Percentiles rank a stretch among this genome's conserved stretches.
Evolutionary conservation across 2,113 vertebrate genomes (phyloP).

Genomic region (Labeo catla): DNA sequence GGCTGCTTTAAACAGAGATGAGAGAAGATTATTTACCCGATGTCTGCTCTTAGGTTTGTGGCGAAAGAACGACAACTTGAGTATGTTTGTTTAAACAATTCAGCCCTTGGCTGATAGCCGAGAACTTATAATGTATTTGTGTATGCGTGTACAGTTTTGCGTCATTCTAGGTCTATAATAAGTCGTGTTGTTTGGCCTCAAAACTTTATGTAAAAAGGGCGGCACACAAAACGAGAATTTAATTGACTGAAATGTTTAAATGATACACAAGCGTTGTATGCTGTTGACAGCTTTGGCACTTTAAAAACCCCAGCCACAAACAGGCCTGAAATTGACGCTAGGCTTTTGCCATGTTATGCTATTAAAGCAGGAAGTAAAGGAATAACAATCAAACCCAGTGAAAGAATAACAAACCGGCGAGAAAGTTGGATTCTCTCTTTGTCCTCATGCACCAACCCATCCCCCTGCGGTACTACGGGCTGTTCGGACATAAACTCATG

Average conservation of each 20-base stretch:
- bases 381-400: slow-evolving; percentile 49
- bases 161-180: background rate
- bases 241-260: background rate
- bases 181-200: slow-evolving; percentile 1
- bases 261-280: background rate
- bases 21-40: slow-evolving; percentile 56
- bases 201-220: background rate
- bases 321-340: slow-evolving; percentile 29
- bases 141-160: background rate
- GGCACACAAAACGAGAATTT: background rate
- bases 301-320: slow-evolving; percentile 32
- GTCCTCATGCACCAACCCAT: slow-evolving; percentile 15
- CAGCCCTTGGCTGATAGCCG: slow-evolving; percentile 10
- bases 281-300: slow-evolving; percentile 30
- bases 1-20: slow-evolving; percentile 49
- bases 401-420: slow-evolving; percentile 45
- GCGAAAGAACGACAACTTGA: slow-evolving; percentile 46
- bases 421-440: slow-evolving; percentile 34
- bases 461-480: slow-evolving; percentile 17
- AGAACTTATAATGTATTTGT: background rate
- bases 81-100: slow-evolving; percentile 53
- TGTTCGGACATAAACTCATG: slow-evolving; percentile 30
- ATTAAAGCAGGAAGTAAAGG: slow-evolving; percentile 51
- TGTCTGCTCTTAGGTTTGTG: slow-evolving; percentile 48
- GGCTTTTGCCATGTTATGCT: slow-evolving; percentile 40